These are phyloP conservation scores for Protodeltote pygarga DNA, from an alignment of 2,888 invertebrate species.

Conservation along the genomic window DNA sequence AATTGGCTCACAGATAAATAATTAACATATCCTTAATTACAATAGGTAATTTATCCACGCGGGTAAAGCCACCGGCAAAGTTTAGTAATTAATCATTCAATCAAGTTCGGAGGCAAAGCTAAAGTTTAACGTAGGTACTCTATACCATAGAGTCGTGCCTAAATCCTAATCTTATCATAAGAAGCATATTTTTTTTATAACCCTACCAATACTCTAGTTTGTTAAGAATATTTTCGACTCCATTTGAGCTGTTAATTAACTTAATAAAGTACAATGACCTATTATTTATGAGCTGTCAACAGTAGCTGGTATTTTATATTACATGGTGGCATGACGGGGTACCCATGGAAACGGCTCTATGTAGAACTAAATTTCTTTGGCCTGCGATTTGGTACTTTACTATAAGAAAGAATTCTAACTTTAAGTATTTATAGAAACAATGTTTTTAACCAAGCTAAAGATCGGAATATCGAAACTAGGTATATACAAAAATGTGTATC, in stretches of 20 bases:
- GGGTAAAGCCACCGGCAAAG: too few species aligned
- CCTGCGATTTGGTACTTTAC: background rate
- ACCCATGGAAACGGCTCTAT: constrained; percentile 12
- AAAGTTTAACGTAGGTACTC: too few species aligned
- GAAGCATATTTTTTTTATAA: constrained; percentile 10
- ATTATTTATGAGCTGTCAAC: constrained; percentile 51
- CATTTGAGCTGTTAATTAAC: constrained; percentile 46
- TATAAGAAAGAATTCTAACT: too few species aligned
- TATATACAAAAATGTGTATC: too few species aligned
- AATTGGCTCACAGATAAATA: too few species aligned
- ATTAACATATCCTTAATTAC: too few species aligned
- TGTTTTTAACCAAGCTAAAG: too few species aligned
- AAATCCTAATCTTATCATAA: constrained; percentile 4
- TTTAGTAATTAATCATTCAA: too few species aligned
- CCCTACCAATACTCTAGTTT: constrained; percentile 10
- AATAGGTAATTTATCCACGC: too few species aligned
- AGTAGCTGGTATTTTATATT: constrained; percentile 27
- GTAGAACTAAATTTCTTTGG: background rate
- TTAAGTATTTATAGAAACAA: too few species aligned
- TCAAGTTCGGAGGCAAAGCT: too few species aligned
- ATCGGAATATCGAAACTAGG: too few species aligned
- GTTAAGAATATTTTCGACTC: constrained; percentile 25
- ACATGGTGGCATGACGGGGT: constrained; percentile 29
- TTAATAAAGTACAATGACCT: constrained; percentile 48
- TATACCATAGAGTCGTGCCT: background rate